phyloP scores from a whole-genome alignment of 1,140 invertebrate genomes.

The Patella vulgata region DNA sequence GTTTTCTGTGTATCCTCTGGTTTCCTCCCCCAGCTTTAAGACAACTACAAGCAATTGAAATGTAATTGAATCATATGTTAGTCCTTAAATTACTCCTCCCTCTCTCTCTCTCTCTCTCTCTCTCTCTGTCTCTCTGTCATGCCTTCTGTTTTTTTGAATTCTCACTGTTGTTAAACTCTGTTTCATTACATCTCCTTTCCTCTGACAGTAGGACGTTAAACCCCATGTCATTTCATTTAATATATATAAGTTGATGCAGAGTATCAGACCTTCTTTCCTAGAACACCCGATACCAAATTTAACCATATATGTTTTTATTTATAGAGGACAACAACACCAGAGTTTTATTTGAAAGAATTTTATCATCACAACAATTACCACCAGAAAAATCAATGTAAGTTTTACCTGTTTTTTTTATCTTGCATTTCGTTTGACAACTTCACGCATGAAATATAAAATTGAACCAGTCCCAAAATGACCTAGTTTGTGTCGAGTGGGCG shows the following conservation, averaged over 20 bases:
- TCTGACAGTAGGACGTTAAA: background rate
- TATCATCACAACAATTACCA: conserved; percentile 91
- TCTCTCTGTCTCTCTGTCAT: background rate
- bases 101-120: background rate
- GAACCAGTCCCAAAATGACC: too few relatives aligned
- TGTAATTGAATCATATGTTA: background rate
- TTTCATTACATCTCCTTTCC: background rate
- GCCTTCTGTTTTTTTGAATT: background rate
- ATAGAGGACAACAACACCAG: conserved; percentile 98
- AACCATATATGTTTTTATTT: conserved; percentile 42
- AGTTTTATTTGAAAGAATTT: conserved; percentile 95
- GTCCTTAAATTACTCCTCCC: too few relatives aligned
- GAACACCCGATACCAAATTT: background rate
- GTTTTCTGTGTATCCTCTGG: too few relatives aligned
- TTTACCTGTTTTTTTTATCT: background rate
- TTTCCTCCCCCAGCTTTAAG: too few relatives aligned
- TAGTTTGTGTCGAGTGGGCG: too few relatives aligned
- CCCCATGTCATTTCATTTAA: background rate
- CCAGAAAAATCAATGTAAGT: conserved; percentile 91
- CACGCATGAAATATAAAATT: background rate
- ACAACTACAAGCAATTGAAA: background rate
- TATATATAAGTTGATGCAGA: too few relatives aligned
- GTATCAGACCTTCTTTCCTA: too few relatives aligned
- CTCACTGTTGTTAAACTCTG: background rate
- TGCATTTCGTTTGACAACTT: background rate